A percentile compares a stretch with the other conserved stretches of the same genome.
These are phyloP conservation scores for Eurystomus gularis DNA, from an alignment of 2,113 vertebrate genomes.

Conservation along the genomic window DNA sequence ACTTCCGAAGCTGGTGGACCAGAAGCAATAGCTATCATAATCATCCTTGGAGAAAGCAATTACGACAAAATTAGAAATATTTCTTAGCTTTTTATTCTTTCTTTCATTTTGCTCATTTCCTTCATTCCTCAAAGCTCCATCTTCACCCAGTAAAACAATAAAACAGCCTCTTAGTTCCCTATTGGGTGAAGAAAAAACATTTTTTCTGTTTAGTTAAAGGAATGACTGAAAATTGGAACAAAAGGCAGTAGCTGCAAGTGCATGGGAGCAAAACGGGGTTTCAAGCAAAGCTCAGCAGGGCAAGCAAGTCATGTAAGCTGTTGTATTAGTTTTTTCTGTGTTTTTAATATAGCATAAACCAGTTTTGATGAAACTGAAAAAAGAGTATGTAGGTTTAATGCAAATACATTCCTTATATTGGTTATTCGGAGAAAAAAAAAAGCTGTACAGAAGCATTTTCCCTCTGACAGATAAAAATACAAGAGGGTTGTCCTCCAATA, in stretches of 20 bases:
- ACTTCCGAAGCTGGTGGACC: not conserved
- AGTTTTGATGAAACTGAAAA: not conserved
- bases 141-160: not conserved
- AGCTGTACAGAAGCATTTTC: not conserved
- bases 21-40: not conserved
- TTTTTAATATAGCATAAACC: not conserved
- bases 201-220: not conserved
- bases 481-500: not conserved
- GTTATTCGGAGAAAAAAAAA: not conserved
- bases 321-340: not conserved
- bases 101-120: not conserved
- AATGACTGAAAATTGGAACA: not conserved
- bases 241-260: not conserved
- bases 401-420: not conserved
- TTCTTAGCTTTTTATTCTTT: not conserved
- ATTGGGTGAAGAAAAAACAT: not conserved
- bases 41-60: conserved; percentile 37
- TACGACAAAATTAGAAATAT: conserved; percentile 4
- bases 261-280: not conserved
- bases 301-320: not conserved
- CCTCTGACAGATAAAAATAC: not conserved
- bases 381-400: not conserved
- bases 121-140: not conserved
- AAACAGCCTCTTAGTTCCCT: not conserved
- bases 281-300: not conserved